Conservation (phyloP, 2,113 vertebrate genomes). For the Ceuthmochares aereus region DNA sequence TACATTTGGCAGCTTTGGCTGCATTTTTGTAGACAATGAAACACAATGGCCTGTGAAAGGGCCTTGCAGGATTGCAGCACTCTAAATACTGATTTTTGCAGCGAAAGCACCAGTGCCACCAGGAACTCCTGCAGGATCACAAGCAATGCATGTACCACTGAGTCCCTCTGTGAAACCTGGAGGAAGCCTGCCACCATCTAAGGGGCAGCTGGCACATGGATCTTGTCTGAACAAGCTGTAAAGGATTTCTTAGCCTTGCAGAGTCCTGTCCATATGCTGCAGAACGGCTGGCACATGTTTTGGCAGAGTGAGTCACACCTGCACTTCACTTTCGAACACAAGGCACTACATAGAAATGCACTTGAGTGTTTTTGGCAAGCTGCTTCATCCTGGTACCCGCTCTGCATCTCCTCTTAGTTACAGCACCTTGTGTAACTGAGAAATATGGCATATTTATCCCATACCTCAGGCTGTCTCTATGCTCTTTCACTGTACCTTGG, state of each 20-base stretch:
- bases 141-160: not conserved
- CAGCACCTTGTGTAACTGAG: conserved; percentile 54
- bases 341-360: conserved; percentile 29
- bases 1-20: not conserved
- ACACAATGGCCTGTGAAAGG: not conserved
- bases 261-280: not conserved
- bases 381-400: not conserved
- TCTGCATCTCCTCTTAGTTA: not conserved
- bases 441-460: conserved; percentile 64
- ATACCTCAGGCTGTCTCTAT: conserved; percentile 52
- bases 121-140: not conserved
- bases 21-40: not conserved
- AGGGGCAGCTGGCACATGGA: not conserved
- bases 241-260: not conserved
- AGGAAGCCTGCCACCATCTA: not conserved
- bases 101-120: rapidly evolving
- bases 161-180: not conserved
- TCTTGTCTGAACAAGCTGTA: not conserved
- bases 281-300: not conserved
- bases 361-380: not conserved
- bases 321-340: not conserved
- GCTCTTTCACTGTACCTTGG: conserved; percentile 61
- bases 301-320: conserved; percentile 22
- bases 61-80: not conserved
- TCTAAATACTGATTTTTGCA: not conserved